Base-by-base conservation (phyloP, 2,888 invertebrate species). In the Linnaemya tessellans region DNA sequence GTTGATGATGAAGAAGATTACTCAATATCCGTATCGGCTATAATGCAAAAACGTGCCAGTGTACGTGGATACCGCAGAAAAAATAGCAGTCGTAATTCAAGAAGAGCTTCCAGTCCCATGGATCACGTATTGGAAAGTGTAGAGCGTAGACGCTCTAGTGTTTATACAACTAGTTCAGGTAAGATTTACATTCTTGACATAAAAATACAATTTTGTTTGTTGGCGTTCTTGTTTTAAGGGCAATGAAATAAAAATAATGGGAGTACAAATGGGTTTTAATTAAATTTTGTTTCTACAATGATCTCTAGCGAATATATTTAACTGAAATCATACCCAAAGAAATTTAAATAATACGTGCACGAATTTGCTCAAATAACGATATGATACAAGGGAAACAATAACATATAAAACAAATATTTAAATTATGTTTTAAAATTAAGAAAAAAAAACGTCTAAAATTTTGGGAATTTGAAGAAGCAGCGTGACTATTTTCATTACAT, bases 81-180 rank as follows among this genome's bases (percentile, higher is more conserved):
- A 88, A 92, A 92, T 86, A 95, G 96, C 83, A 94, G 94, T 35
- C 94, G 94, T 75, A 94, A 94, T 71, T 93, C 94, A 85, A 92
- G 95, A 62, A 93, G 96, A 80, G 93, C 96, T 86, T 94, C 95
- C 88, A 94, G 95, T 88, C 92, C 92, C 88, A 92, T 93, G 92
- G 92, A 92, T 91, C 91, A 91, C 88, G 89, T 91, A 56, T 88
- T 92, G 86, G 92, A 91, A 77, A 90, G 87, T 86, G 91, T 89
- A 87, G 93, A 93, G 87, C 92, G 95, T 71, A 93, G 96, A 81
- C 88, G 95, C 88, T 95, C 96, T 0, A 96, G 96, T n/a, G 96
- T 95, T 64, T 96, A 96, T 90, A 97, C 97, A 60, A 96, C 96
- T 51, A 97, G 97, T 90, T 97, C 97, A 86, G 97, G 96, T 91